A percentile compares a stretch with the other conserved stretches of the same genome.
phyloP scores from a whole-genome alignment of 2,888 invertebrate species.

The Rotaria socialis region DNA sequence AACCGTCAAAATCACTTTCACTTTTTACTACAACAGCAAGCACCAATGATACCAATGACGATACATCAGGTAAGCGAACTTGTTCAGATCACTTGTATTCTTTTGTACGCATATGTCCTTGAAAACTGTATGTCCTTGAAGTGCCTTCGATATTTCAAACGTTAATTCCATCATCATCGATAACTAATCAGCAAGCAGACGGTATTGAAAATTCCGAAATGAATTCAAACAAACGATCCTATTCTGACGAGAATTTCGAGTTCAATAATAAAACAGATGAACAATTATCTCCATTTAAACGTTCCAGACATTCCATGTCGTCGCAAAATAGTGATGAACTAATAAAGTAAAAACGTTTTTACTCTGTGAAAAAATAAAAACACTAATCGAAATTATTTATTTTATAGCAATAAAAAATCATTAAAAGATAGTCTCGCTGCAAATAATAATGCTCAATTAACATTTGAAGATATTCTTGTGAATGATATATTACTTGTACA shows the following conservation, averaged over 20 bases:
- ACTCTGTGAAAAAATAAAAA: neutral
- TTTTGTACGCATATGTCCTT: neutral
- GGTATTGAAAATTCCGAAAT: neutral
- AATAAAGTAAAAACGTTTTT: neutral
- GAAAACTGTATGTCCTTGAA: neutral
- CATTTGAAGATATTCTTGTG: neutral
- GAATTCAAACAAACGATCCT: neutral
- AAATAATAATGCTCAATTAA: neutral
- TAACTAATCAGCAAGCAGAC: neutral
- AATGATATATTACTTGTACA: neutral
- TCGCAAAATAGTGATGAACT: neutral
- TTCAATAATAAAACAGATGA: neutral
- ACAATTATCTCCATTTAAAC: conserved; percentile 11
- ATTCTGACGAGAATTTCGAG: neutral
- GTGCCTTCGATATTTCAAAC: neutral
- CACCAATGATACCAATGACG: neutral
- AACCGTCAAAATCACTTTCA: neutral
- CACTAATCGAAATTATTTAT: neutral
- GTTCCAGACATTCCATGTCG: neutral
- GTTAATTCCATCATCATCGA: neutral
- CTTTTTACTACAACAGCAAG: neutral
- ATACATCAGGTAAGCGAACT: neutral
- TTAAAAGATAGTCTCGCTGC: neutral
- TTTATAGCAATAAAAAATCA: neutral
- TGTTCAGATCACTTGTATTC: neutral